Evolutionary conservation across 2,888 invertebrate genomes (phyloP), one percentile per base, ranked within the genome.

Genomic region (Punctoribates punctum): DNA sequence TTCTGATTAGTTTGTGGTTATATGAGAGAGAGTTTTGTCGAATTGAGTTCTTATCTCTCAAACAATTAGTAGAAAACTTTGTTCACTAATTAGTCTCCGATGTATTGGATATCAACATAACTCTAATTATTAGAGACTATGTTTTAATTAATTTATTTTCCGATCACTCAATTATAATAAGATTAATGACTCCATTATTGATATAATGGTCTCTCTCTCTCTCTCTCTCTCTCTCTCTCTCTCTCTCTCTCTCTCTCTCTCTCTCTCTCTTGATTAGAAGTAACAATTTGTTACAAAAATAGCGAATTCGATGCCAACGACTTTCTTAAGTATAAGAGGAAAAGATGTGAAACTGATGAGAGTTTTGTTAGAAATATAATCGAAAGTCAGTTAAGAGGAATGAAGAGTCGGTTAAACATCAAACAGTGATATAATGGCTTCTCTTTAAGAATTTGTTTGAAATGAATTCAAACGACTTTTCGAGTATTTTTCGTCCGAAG

Each of bases 201-300:
- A 23, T 57, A 57, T 57, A 23, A 57, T 57, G 13, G 25, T 57
- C 23, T 25, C 57, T 23, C 23, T 25, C 13, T 23, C 57, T 25
- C 23, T 25, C 27, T 6, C 25, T 54, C 25, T 6, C 54, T 20
- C 54, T 20, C 20, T 54, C 54, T 6, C 20, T 25, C 25, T 25
- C 57, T 57, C 8, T 25, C 57, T 15, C 20, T 51, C 20, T 15
- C 51, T 4, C 51, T 15, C 17, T 11, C 51, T 15, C 17, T 11
- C 51, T 20, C 51, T 51, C 20, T 51, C n/a, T 8, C 15, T 27
- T 65, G 20, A 65, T 65, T 65, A 38, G 65, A 27, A 27, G 23
- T 34, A n/a, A 65, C 65, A 34, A 17, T 34, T 34, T 65, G 65
- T 65, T 34, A 65, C 2, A 65, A 38, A 65, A 65, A 65, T 65